Base-by-base conservation (phyloP, 2,888 invertebrate species). In the Pharmacophagus antenor region DNA sequence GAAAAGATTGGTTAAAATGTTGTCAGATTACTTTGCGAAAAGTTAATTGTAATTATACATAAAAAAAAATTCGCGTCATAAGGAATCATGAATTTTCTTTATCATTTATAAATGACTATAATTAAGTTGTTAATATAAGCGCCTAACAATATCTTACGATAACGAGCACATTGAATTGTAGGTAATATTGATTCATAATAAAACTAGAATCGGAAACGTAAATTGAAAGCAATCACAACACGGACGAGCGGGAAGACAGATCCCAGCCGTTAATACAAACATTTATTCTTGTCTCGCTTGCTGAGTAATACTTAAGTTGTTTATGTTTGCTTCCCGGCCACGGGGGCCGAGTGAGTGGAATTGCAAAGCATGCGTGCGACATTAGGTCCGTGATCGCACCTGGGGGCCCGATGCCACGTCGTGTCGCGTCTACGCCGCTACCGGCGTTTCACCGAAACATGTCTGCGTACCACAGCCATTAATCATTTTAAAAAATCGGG, bases 341-440 rank as follows among this genome's bases (percentile, higher is more conserved):
- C 65, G 65, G 18, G 53, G 56, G 58, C 23, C 47, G 46, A 50
- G 47, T 52, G 62, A 54, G 59, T 58, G 63, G 53, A 58, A 65
- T 65, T 62, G 70, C 69, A 71, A 68, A 71, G 67, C 67, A 27
- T 67, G 70, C 68, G 69, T 67, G 70, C 70, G 71, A 67, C 72
- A 66, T 64, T 64, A 65, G 62, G 62, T 63, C 66, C 76, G 75
- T 77, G 79, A 77, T 79, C 68, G 76, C 84, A 84, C 84, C 81
- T 82, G 83, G 79, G 72, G 63, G 63, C 67, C 56, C 52, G 52
- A 41, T 17, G 58, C 46, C 44, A 23, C 41, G 21, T 37, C 53
- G 53, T 47, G 50, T 8, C 47, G 27, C 61, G 69, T 65, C 65
- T 68, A 63, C 69, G 66, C 66, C 65, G 65, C 67, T 63, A 67